phyloP scores from a whole-genome alignment of 2,113 vertebrate species.

The Ctenodactylus gundi region DNA sequence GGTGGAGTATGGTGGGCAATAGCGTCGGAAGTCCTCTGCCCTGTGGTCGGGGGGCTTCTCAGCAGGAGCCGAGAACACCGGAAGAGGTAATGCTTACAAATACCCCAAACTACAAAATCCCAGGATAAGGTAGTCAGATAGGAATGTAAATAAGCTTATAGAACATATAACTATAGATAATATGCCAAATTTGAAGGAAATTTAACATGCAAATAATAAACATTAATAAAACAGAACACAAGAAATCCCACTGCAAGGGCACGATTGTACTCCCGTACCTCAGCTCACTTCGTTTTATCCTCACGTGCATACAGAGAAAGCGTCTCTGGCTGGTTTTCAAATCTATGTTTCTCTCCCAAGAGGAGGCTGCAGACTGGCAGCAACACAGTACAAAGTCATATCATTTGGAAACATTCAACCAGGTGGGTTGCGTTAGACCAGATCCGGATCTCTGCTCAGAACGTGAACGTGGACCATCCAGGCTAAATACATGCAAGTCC shows the following conservation, averaged over 20 bases:
- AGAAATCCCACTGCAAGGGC: neutral
- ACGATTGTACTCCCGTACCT: neutral
- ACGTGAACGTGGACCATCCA: accelerated
- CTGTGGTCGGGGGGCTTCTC: neutral
- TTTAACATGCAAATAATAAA: neutral
- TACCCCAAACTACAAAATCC: neutral
- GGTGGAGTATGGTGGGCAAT: neutral
- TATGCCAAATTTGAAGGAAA: neutral
- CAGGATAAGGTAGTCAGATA: neutral
- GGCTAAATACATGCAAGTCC: neutral
- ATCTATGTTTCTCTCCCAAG: neutral
- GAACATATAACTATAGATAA: neutral
- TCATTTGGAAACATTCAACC: neutral
- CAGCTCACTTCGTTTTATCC: neutral
- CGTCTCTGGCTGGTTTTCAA: neutral
- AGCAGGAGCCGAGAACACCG: neutral
- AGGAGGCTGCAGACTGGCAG: neutral
- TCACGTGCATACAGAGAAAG: neutral
- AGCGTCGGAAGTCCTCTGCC: no score
- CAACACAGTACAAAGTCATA: neutral
- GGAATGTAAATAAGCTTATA: neutral
- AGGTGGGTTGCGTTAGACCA: neutral
- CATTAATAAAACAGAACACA: neutral
- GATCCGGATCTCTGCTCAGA: neutral
- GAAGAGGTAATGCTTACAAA: neutral